Evolutionary conservation across 2,113 vertebrate genomes (phyloP), one percentile per base, ranked within the genome.

Genomic region (Vanacampus margaritifer): DNA sequence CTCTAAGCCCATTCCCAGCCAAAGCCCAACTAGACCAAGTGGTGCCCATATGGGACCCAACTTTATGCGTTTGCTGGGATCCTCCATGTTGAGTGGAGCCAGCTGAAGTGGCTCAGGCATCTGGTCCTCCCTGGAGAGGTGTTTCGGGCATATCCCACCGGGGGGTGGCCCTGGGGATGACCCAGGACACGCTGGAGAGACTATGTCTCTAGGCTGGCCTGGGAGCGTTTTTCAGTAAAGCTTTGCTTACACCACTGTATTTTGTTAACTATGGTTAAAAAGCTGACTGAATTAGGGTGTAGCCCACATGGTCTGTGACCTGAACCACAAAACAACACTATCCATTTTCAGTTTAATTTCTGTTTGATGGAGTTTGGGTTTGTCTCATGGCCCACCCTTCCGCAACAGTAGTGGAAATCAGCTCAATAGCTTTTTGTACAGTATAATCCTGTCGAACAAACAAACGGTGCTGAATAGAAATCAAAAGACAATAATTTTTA

Each of bases 401-500:
- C 14, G 14, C 24, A 16, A 17, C 54, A 57, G 16, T 32, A 12
- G 35, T 60, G 58, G 19, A 14, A 37, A 60, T 60, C 35, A 9
- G 35, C 39, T 39, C 35, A 60, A n/a, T 39, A 36, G 19, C 10
- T 23, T 21, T 32, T 39, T 60, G 19, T 21, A 39, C n/a, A 60
- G 19, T 21, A 39, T 37, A 60, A 37, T 37, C 35, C 19, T 13
- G 9, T 14, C 13, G 8, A 57, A 32, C 21, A 39, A 35, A 32
- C 28, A 21, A 36, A 35, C 12, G 16, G 13, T 6, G 54, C 5
- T 78, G 81, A 78, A 75, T 79, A 82, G 74, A 84, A 80, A 74
- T 7, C 53, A 85, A 75, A 79, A 79, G 76, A 73, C 67, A 67
- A 36, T 65, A 64, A 87, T 87, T 86, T 88, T 85, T 88, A 79